phyloP scores from a whole-genome alignment of 1,140 invertebrate genomes.

The Aporrectodea caliginosa region DNA sequence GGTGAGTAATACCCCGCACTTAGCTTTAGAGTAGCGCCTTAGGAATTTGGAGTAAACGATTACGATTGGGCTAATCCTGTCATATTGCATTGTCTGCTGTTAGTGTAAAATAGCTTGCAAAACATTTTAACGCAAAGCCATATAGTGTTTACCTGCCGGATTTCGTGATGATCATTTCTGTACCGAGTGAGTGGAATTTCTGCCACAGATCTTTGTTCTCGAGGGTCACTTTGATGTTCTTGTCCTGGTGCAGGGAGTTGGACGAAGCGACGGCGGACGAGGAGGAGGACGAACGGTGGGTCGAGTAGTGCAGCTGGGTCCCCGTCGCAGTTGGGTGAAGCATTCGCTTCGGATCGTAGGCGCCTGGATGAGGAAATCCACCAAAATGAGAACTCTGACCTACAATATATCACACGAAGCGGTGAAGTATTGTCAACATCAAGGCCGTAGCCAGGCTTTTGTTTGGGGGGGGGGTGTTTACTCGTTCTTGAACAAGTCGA shows the following conservation, averaged over 20 bases:
- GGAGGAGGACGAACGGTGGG: not conserved
- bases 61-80: not conserved
- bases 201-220: constrained; percentile 98
- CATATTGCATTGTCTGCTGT: too few species aligned
- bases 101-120: too few species aligned
- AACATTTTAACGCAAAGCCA: too few species aligned
- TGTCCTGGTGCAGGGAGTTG: constrained; percentile 15
- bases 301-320: not conserved
- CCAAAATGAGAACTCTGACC: constrained; percentile 10
- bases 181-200: constrained; percentile 95
- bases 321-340: not conserved
- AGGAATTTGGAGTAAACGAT: too few species aligned
- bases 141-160: constrained; percentile 90
- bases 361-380: constrained; percentile 14
- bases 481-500: too few species aligned
- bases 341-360: constrained; percentile 16
- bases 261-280: constrained; percentile 7
- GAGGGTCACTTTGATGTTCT: constrained; percentile 75
- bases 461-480: too few species aligned
- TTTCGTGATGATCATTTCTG: constrained; percentile 99
- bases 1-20: not conserved
- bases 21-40: too few species aligned
- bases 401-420: constrained; percentile 1
- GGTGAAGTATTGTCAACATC: not conserved
- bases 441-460: too few species aligned